A percentile compares a stretch with the other conserved stretches of the same genome.
Conservation (phyloP, 2,113 vertebrate species). For the Pseudopipra pipra region DNA sequence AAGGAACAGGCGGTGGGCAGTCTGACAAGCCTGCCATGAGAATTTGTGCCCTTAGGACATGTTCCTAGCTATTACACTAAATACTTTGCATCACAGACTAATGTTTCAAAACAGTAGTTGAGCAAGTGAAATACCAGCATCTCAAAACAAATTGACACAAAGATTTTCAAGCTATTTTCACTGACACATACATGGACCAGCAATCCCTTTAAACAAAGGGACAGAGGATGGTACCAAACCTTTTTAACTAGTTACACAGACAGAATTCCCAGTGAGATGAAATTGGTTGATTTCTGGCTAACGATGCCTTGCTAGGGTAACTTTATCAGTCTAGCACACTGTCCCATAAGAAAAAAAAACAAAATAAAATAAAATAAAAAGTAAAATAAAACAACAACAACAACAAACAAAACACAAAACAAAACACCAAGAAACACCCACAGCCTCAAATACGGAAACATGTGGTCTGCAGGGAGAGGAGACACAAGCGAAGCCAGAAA, state of each 20-base stretch:
- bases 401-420: not conserved
- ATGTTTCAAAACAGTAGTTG: slow-evolving; percentile 56
- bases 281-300: not conserved
- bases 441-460: not conserved
- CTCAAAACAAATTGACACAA: not conserved
- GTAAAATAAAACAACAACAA: too few relatives aligned
- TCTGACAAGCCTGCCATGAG: not conserved
- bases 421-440: not conserved
- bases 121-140: not conserved
- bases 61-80: slow-evolving; percentile 19
- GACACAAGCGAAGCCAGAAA: not conserved
- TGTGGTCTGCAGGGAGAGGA: not conserved
- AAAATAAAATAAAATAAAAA: not conserved
- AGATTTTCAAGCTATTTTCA: not conserved
- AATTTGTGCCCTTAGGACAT: slow-evolving; percentile 6
- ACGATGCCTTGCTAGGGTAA: not conserved
- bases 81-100: not conserved
- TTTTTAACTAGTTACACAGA: not conserved
- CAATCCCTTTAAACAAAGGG: not conserved
- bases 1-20: slow-evolving; percentile 16
- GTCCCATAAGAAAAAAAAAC: not conserved
- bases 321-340: not conserved
- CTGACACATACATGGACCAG: not conserved
- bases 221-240: not conserved
- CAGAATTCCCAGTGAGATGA: not conserved